Conservation (phyloP, 2,113 vertebrate genomes). For the Myrmecobius fasciatus region DNA sequence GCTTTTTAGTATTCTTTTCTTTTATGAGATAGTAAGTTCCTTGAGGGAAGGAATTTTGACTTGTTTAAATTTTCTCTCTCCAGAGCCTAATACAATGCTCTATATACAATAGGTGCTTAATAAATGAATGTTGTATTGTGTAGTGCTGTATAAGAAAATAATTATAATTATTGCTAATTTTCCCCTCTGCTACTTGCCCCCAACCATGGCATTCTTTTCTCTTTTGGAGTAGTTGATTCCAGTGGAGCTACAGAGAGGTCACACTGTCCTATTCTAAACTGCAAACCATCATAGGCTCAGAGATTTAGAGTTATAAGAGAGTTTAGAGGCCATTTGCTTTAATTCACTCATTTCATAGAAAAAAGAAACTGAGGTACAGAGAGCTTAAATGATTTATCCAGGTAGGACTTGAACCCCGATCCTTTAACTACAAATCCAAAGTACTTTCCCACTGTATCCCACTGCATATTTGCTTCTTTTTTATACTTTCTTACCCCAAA, state of each 20-base stretch:
- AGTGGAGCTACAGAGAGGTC: neutral
- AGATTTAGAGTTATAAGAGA: neutral
- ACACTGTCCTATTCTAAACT: neutral
- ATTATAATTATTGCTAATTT: neutral
- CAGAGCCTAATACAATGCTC: neutral
- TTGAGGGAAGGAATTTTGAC: neutral
- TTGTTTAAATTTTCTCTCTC: neutral
- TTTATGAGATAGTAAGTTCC: neutral
- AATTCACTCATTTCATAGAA: neutral
- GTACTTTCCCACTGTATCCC: no score
- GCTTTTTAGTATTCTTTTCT: neutral
- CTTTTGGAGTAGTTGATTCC: neutral
- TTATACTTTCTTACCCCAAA: neutral
- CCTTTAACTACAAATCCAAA: neutral
- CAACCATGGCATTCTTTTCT: neutral
- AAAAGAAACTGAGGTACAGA: neutral
- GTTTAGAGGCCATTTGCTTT: neutral
- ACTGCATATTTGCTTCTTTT: no score
- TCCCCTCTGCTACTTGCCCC: neutral
- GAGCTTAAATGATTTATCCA: neutral
- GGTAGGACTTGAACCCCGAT: neutral
- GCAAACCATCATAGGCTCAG: neutral
- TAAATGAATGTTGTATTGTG: neutral
- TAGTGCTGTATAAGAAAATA: neutral
- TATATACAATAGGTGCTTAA: neutral